Base-by-base conservation (phyloP, 2,888 invertebrate species). In the Caradrina kadenii region DNA sequence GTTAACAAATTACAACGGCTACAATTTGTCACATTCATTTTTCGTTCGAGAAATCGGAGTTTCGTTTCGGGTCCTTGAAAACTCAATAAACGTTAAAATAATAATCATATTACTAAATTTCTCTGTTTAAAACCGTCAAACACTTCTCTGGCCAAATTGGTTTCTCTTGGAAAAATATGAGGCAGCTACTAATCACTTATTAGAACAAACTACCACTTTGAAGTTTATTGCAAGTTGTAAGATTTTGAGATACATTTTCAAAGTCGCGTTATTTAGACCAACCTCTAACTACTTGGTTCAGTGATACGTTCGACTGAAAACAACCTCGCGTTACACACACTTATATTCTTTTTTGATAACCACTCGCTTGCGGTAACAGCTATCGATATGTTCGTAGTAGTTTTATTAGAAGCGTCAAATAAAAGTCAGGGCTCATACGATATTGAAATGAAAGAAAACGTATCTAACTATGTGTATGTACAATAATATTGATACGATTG, bases 301-400 rank as follows among this genome's bases (percentile, higher is more conserved):
- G 73, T 80, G 82, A 85, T 82, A 74, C 63, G 72, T 80, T 78
- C 48, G 52, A 55, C 62, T 68, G 63, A 81, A 35, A 67, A 85
- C 72, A 79, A 69, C 69, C 52, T 42, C 59, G 67, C 60, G 69
- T 76, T 74, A 79, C 76, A 71, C 76, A 69, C 76, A 83, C 70
- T 80, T 80, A 83, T 79, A 80, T 80, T 76, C 69, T 79, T 83
- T 35, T 80, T 86, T 79, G 82, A 87, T 85, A 81, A 71, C 83
- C 81, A 69, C 71, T 76, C 59, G 63, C 61, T 73, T 58, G 66
- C 61, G 61, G 68, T 71, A 77, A 75, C 48, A 66, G 62, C 78
- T 69, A 80, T 77, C 54, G 67, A 56, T 65, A 77, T 69, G 58
- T 56, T 53, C 21, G 52, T 10, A 68, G 55, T 68, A 39, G 56